Base-by-base conservation (phyloP, 2,888 invertebrate species). In the Phaedon cochleariae region DNA sequence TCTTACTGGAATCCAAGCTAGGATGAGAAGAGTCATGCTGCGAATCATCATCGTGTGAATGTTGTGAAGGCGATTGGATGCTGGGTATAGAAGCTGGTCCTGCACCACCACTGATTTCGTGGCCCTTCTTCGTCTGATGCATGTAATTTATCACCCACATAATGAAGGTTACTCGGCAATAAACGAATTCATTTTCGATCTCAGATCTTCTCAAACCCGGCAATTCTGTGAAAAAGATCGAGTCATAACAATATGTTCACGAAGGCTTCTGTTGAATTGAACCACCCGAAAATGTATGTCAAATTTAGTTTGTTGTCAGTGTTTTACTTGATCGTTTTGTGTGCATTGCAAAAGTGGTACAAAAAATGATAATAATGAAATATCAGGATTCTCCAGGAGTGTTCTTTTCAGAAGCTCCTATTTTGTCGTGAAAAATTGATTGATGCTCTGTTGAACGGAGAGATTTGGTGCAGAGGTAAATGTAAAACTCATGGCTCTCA, bases 131-230 rank as follows among this genome's bases (percentile, higher is more conserved):
- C 72, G 90, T 88, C 72, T 92, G 90, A 79, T 95, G 94, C 1
- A 92, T 92, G 76, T 92, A 94, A 75, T 88, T 92, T 0, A 94
- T 92, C 18, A 96, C 87, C 96, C 96, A 97, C 82, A 94, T 94
- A 69, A 97, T 92, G 34, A 97, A 85, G 5, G 91, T 92, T 41
- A 96, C 95, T 73, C 95, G 89, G 78, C 94, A 96, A 49, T 88
- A 79, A 15, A 90, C 85, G 81, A 87, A 88, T 83, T 90, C 88
- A 77, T 86, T 90, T 80, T 92, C 88, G 73, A 90, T 83, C 75
- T 90, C 90, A 67, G 90, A 89, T 81, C 91, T 92, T 69, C 94
- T 88, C 81, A 90, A 85, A 12, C 88, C 86, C 41, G 95, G 94
- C 71, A 95, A 84, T 75, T 94, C 94, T 88, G 78, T 20, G 81